These are phyloP conservation scores for Sesamia inferens DNA, from an alignment of 2,888 invertebrate genomes.

Conservation along the genomic window DNA sequence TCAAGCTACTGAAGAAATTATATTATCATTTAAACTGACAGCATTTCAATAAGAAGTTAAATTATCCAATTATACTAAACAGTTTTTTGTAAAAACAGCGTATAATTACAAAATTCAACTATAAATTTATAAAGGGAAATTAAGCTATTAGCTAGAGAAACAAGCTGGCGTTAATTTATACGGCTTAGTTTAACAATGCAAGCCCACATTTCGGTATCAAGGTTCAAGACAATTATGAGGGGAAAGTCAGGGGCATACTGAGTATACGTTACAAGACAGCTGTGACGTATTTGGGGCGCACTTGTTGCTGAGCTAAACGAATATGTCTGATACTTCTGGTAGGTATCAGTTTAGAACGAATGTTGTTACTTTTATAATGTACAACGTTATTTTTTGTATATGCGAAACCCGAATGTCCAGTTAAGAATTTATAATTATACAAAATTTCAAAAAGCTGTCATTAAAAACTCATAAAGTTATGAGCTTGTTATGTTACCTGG, in stretches of 20 bases:
- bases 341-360: background rate
- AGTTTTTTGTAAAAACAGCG: conserved; percentile 35
- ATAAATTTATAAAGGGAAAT: conserved; percentile 55
- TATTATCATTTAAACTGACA: conserved; percentile 4
- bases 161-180: conserved; percentile 66
- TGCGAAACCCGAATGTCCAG: too few relatives aligned
- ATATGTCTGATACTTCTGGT: conserved; percentile 22
- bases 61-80: conserved; percentile 48
- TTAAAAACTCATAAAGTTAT: too few relatives aligned
- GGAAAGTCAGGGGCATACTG: conserved; percentile 54
- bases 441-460: too few relatives aligned
- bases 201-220: conserved; percentile 63
- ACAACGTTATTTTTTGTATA: too few relatives aligned
- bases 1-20: conserved; percentile 27
- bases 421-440: too few relatives aligned
- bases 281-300: conserved; percentile 42
- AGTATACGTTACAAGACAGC: conserved; percentile 47
- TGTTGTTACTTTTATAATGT: background rate
- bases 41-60: conserved; percentile 50
- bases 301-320: conserved; percentile 43
- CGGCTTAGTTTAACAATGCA: conserved; percentile 64
- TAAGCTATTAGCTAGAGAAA: conserved; percentile 64
- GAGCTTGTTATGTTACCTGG: too few relatives aligned
- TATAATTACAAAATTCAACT: conserved; percentile 57
- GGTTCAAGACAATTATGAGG: conserved; percentile 60